Evolutionary conservation across 2,888 invertebrate genomes (phyloP), one percentile per base, ranked within the genome.

Genomic region (Lissocephala sabroskyi): DNA sequence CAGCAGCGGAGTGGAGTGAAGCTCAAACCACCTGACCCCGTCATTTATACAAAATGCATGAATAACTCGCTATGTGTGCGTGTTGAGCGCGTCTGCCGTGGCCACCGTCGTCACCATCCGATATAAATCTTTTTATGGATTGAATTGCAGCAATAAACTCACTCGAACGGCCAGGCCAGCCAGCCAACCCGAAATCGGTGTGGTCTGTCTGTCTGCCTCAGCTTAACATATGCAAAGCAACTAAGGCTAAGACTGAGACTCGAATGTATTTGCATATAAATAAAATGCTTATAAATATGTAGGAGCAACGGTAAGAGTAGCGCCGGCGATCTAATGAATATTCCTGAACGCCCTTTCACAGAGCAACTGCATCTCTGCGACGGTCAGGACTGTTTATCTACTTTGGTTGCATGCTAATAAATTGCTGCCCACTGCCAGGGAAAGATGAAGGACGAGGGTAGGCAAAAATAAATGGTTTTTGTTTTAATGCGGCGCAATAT

Each of bases 201-300:
- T 23, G 23, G 23, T 23, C 23, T 7, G 7, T 23, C 7, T 23
- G 23, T 7, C 7, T 51, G 54, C 49, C 51, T n/a, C 51, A 33
- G 51, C 56, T 79, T 70, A 80, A 77, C 81, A 80, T 80, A 81
- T 81, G 81, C 80, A 79, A 81, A n/a, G n/a, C n/a, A n/a, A n/a
- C n/a, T n/a, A n/a, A n/a, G n/a, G n/a, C n/a, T n/a, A n/a, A n/a
- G n/a, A n/a, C n/a, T n/a, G n/a, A n/a, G n/a, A n/a, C n/a, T n/a
- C n/a, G n/a, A n/a, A n/a, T n/a, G n/a, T n/a, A n/a, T n/a, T n/a
- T n/a, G n/a, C n/a, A n/a, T n/a, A n/a, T n/a, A n/a, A 81, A 80
- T 79, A 67, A 81, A 79, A 80, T 81, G 70, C 75, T 80, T 81
- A 81, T 81, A 80, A 81, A 81, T 81, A 81, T 78, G 73, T 66